A percentile compares a stretch with the other conserved stretches of the same genome.
phyloP scores from a whole-genome alignment of 2,797 vertebrate species.

The Pseudocheirus occidentalis region DNA sequence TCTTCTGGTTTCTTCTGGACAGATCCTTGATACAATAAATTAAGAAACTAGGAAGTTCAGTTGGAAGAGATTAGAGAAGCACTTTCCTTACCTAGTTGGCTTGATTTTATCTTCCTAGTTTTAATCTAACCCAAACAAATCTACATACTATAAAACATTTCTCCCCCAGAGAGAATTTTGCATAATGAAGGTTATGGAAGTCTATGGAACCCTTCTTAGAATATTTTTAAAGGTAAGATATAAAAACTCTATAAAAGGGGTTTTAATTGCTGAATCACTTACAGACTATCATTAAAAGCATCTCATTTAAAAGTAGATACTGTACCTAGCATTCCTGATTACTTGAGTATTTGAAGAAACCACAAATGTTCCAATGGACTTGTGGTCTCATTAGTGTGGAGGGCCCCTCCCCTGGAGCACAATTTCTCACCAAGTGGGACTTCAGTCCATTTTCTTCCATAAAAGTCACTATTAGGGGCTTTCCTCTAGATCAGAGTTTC shows the following conservation, averaged over 20 bases:
- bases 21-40: neutral
- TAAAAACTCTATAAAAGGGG: neutral
- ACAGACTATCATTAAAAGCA: rapidly evolving
- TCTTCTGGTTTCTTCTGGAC: neutral
- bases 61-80: neutral
- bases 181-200: neutral
- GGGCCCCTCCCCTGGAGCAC: neutral
- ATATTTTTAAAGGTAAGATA: neutral
- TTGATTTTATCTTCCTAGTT: neutral
- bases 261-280: too few species aligned
- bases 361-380: neutral
- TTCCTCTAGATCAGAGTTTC: neutral
- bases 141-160: neutral
- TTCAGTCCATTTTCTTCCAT: neutral
- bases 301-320: neutral
- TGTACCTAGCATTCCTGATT: neutral
- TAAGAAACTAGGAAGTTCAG: neutral
- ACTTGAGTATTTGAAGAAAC: neutral
- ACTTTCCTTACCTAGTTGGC: neutral
- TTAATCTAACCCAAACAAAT: neutral
- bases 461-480: neutral
- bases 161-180: neutral
- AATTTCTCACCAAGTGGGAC: neutral
- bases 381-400: neutral
- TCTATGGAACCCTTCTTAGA: neutral